Conservation (phyloP, 1,140 invertebrate genomes). For the Atta texana region DNA sequence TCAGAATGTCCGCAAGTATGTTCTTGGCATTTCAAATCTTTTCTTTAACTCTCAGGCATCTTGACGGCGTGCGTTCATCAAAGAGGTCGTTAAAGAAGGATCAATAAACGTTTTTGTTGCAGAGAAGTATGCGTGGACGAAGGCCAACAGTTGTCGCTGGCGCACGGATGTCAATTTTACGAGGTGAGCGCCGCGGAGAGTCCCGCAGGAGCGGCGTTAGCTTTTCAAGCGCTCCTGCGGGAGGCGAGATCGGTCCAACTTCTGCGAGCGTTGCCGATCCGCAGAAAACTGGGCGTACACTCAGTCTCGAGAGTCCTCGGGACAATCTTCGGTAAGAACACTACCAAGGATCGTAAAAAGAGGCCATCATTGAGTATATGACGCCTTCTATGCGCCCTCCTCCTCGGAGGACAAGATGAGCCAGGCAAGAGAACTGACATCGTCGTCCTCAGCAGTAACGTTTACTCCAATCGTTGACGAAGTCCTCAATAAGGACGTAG, state of each 20-base stretch:
- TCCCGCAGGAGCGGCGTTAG: slow-evolving; percentile 91
- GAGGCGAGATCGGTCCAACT: slow-evolving; percentile 91
- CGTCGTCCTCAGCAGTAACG: slow-evolving; percentile 82
- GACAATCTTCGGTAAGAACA: slow-evolving; percentile 92
- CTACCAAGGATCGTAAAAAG: slow-evolving; percentile 91
- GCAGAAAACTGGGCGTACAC: slow-evolving; percentile 91
- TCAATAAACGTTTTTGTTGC: slow-evolving; percentile 73
- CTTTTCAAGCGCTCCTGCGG: slow-evolving; percentile 92
- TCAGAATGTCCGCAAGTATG: neutral
- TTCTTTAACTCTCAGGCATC: neutral
- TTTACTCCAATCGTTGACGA: slow-evolving; percentile 79
- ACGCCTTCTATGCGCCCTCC: slow-evolving; percentile 83
- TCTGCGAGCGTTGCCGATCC: slow-evolving; percentile 89
- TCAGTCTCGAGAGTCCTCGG: slow-evolving; percentile 92
- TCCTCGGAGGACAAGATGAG: slow-evolving; percentile 81
- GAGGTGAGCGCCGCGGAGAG: slow-evolving; percentile 95
- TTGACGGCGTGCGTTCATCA: neutral
- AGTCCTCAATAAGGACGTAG: slow-evolving; percentile 5
- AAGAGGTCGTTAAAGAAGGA: neutral
- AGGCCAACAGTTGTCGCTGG: slow-evolving; percentile 92
- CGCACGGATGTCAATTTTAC: slow-evolving; percentile 94
- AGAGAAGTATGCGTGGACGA: slow-evolving; percentile 93
- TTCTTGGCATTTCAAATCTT: neutral
- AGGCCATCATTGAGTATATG: slow-evolving; percentile 92
- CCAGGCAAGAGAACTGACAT: slow-evolving; percentile 79